Percentiles rank a stretch among this genome's conserved stretches.
Conservation (phyloP, 2,888 invertebrate species). For the Osmoderma eremita region DNA sequence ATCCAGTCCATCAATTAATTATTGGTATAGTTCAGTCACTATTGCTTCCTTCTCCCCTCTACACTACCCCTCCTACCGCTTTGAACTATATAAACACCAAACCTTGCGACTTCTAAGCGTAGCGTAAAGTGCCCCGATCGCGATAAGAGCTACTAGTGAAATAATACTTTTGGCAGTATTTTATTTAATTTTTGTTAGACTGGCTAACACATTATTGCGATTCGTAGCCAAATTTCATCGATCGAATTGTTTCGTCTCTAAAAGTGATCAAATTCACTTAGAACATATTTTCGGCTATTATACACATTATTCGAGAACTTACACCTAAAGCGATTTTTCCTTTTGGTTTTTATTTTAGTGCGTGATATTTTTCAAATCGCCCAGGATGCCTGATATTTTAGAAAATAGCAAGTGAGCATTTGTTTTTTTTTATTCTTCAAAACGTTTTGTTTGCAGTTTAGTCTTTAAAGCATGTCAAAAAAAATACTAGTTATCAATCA, state of each 20-base stretch:
- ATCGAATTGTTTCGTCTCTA: constrained; percentile 67
- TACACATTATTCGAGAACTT: constrained; percentile 64
- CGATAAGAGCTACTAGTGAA: background rate
- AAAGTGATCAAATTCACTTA: constrained; percentile 58
- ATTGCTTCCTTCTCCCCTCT: constrained; percentile 41
- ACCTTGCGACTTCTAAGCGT: constrained; percentile 3
- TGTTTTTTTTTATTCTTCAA: constrained; percentile 27
- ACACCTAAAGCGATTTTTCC: constrained; percentile 55
- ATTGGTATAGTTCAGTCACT: constrained; percentile 53
- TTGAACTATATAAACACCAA: constrained; percentile 17
- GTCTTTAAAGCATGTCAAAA: background rate
- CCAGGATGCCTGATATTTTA: constrained; percentile 53
- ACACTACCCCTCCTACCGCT: constrained; percentile 11
- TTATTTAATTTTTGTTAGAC: constrained; percentile 48
- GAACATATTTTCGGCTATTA: constrained; percentile 61
- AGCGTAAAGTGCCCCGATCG: constrained; percentile 10
- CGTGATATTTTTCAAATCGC: no score
- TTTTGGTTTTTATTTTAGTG: background rate
- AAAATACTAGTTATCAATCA: background rate
- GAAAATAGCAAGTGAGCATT: constrained; percentile 56
- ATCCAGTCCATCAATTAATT: no score
- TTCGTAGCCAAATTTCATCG: constrained; percentile 68
- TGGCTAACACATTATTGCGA: constrained; percentile 58
- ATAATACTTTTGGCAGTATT: no score
- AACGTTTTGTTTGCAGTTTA: constrained; percentile 3